Evolutionary conservation across 2,113 vertebrate genomes (phyloP).

Genomic region (Eudyptes chrysolophus): DNA sequence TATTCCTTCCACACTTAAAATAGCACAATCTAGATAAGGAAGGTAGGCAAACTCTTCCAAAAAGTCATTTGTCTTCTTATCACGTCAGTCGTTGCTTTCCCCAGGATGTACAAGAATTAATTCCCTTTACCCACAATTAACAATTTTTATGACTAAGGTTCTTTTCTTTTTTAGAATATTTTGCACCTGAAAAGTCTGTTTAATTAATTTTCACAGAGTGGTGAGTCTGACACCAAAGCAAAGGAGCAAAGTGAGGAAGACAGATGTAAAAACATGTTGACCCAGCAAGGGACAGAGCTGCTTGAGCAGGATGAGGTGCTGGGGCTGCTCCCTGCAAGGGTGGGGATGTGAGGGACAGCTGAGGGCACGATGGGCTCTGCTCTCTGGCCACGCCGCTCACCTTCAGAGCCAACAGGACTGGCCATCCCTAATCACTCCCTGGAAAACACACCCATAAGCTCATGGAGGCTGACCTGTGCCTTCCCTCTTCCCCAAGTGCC

Average conservation of each 20-base stretch:
- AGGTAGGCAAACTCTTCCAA: neutral
- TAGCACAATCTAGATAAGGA: neutral
- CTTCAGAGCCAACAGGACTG: neutral
- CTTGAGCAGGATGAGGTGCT: neutral
- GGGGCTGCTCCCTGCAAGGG: neutral
- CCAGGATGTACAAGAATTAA: neutral
- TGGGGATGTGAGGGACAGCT: accelerated
- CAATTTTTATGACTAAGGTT: neutral
- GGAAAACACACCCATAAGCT: neutral
- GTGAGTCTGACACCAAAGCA: neutral
- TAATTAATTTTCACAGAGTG: slow-evolving; percentile 45
- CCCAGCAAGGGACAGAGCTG: neutral
- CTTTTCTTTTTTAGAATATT: neutral
- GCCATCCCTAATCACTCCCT: neutral
- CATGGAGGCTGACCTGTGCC: neutral
- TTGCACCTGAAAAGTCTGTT: neutral
- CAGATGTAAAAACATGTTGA: neutral
- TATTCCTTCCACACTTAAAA: neutral
- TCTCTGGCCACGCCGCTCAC: neutral
- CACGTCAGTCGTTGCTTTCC: neutral
- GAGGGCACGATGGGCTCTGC: neutral
- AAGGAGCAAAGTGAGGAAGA: neutral
- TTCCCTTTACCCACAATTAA: neutral
- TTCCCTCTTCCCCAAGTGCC: neutral
- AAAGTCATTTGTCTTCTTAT: neutral